Evolutionary conservation across 2,888 invertebrate genomes (phyloP).

Genomic region (Heliothis peltigera): DNA sequence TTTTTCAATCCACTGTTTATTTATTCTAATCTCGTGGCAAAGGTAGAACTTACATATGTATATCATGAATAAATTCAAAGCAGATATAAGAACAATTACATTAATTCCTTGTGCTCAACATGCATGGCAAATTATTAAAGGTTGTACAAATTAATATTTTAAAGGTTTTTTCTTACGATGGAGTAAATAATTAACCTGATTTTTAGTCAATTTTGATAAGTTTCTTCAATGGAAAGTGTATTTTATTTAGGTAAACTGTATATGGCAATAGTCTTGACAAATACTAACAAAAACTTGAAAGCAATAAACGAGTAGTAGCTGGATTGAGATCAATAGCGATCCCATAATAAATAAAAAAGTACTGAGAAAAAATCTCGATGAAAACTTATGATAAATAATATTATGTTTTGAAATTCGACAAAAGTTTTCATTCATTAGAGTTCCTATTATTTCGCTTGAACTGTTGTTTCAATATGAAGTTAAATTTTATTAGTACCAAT

Average conservation of each 20-base stretch:
- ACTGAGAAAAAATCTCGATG: not conserved
- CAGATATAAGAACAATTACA: constrained; percentile 53
- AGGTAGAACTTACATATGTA: constrained; percentile 34
- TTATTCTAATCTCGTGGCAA: constrained; percentile 27
- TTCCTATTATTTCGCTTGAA: constrained; percentile 26
- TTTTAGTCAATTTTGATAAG: constrained; percentile 36
- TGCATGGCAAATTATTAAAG: constrained; percentile 57
- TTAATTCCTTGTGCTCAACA: constrained; percentile 55
- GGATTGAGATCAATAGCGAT: no score
- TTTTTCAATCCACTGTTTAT: constrained; percentile 12
- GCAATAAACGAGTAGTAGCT: no score
- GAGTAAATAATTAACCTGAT: constrained; percentile 37
- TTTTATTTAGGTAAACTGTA: not conserved
- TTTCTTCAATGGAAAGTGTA: constrained; percentile 10
- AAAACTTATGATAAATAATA: constrained; percentile 20
- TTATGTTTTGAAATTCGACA: constrained; percentile 14
- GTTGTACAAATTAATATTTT: constrained; percentile 56
- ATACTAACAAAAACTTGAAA: no score
- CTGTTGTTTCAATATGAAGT: constrained; percentile 19
- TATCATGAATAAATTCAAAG: constrained; percentile 21
- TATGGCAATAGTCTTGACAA: no score
- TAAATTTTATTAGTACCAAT: constrained; percentile 35
- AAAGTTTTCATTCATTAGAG: constrained; percentile 39
- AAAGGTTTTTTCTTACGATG: constrained; percentile 38
- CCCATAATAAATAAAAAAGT: no score